Base-by-base conservation (phyloP, 2,888 invertebrate genomes). In the Subacronicta megacephala region DNA sequence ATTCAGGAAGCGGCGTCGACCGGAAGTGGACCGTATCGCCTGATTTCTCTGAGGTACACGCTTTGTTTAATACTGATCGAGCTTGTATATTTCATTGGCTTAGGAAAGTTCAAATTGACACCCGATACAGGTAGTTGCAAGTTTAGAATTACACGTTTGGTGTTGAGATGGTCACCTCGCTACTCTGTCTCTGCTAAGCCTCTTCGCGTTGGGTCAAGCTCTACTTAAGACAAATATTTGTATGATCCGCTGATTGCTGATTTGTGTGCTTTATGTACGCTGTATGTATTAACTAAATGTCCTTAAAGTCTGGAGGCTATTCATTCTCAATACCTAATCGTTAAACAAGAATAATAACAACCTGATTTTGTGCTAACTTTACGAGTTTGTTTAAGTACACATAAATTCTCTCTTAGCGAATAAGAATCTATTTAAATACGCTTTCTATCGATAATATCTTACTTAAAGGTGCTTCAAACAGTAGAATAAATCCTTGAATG, bases 11-110 rank as follows among this genome's bases (percentile, higher is more conserved):
- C 55, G 56, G 67, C 42, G 29, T 31, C 33, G 38, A 13, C 44
- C 63, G 63, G 67, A 74, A 61, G 71, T 59, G 56, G 62, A 61
- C 59, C 50, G 57, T 55, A 61, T 53, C 61, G 59, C 59, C 29
- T 71, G 78, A 80, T 80, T 77, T 77, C 80, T 79, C 79, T 38
- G 53, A 76, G 77, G 80, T 59, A 55, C 51, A 17, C 35, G 53
- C 52, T 59, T 62, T 59, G 55, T 47, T 62, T 58, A 57, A 49
- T 46, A 43, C 58, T 59, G 59, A 71, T 65, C 53, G 47, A n/a
- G 26, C 12, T 37, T 59, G 55, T 53, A 61, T 62, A 26, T 26
- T 55, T 62, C 62, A 58, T 50, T 37, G 42, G 18, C 18, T 52
- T 62, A 41, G 16, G 6, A 23, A 15, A 13, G 12, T 7, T 18